Evolutionary conservation across 2,888 invertebrate species (phyloP).

Genomic region (Cantharis nigra): DNA sequence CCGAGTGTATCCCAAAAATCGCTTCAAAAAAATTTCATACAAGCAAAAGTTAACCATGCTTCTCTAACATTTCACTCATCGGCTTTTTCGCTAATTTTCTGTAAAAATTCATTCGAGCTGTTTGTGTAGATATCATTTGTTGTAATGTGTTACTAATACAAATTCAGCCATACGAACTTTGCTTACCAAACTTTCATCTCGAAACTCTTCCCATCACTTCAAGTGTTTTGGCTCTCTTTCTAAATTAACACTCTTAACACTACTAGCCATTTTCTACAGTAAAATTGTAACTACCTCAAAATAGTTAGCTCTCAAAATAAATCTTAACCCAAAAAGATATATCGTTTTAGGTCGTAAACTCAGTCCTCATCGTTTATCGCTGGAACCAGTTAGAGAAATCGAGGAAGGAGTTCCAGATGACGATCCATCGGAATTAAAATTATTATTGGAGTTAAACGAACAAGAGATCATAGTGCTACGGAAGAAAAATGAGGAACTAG

Average conservation of each 20-base stretch:
- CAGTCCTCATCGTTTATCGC: constrained; percentile 68
- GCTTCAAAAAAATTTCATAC: neutral
- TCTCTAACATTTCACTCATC: neutral
- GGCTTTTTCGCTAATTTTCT: neutral
- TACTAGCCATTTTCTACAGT: constrained; percentile 60
- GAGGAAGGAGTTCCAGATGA: constrained; percentile 78
- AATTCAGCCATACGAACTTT: neutral
- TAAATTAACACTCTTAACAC: constrained; percentile 21
- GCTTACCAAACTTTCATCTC: neutral
- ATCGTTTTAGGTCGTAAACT: constrained; percentile 66
- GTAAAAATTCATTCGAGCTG: neutral
- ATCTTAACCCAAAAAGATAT: neutral
- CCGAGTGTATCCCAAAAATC: neutral
- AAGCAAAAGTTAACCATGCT: neutral
- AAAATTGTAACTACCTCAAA: neutral
- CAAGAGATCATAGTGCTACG: constrained; percentile 85
- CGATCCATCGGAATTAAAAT: constrained; percentile 80
- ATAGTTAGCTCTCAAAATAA: neutral
- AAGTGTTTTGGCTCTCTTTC: neutral
- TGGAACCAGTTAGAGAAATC: constrained; percentile 69
- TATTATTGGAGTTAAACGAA: constrained; percentile 86
- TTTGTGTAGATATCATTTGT: neutral
- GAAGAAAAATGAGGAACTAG: constrained; percentile 82
- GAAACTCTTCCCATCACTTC: neutral
- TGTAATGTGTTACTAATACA: neutral